Conservation (phyloP, 2,113 vertebrate genomes). For the rat (Rattus norvegicus) region DNA sequence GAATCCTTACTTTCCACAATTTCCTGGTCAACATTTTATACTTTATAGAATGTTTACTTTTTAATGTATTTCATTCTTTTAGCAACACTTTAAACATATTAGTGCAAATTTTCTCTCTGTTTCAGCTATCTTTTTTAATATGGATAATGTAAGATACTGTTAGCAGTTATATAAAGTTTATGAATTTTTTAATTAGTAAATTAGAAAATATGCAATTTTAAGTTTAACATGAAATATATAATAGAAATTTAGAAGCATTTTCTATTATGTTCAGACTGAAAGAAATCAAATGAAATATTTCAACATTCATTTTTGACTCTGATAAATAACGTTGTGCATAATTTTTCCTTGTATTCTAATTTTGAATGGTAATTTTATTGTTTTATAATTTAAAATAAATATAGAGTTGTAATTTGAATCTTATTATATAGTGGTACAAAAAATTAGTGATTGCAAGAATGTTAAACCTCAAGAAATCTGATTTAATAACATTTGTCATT, state of each 20-base stretch:
- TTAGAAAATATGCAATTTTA: background rate
- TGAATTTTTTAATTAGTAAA: background rate
- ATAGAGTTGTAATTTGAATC: slow-evolving; percentile 40
- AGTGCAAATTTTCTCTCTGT: background rate
- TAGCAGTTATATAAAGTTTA: background rate
- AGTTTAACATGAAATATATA: background rate
- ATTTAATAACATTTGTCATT: background rate
- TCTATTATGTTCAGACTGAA: background rate
- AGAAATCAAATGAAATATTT: slow-evolving; percentile 1
- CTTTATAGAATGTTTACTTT: slow-evolving; percentile 21
- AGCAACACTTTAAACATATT: background rate
- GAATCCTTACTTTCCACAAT: background rate
- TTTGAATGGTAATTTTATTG: slow-evolving; percentile 62
- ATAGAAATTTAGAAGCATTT: slow-evolving; percentile 20
- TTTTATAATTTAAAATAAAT: slow-evolving; percentile 66
- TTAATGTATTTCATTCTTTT: slow-evolving; percentile 38
- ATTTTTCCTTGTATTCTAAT: background rate
- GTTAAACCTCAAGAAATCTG: background rate
- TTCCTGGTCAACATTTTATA: slow-evolving; percentile 29
- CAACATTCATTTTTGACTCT: background rate
- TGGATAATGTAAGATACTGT: background rate
- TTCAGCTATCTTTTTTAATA: background rate
- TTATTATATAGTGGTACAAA: slow-evolving; percentile 56
- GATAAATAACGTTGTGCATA: background rate
- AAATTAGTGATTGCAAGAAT: background rate